A percentile compares a stretch with the other conserved stretches of the same genome.
Conservation (phyloP, 1,140 invertebrate genomes). For the Stegodyphus mimosarum region DNA sequence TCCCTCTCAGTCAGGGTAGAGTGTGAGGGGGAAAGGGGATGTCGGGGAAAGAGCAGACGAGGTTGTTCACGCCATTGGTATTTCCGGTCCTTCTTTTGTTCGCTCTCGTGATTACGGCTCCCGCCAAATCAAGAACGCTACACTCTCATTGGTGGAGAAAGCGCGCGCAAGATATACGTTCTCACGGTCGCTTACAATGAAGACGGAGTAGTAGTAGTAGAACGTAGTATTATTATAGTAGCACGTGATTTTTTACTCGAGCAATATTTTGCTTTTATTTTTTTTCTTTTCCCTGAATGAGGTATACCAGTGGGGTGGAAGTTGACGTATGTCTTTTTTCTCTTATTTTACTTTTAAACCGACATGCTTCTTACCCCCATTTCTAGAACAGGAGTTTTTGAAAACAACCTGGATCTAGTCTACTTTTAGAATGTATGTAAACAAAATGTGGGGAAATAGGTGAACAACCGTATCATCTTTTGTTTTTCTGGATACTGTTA, state of each 20-base stretch:
- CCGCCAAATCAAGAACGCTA: background rate
- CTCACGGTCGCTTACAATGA: conserved; percentile 13
- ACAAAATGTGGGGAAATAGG: no score
- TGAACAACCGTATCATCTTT: no score
- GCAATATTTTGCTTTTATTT: background rate
- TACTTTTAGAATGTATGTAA: no score
- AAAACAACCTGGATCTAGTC: no score
- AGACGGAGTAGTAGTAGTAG: conserved; percentile 16
- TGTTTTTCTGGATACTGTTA: no score
- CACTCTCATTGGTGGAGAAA: background rate
- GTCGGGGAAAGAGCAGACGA: conserved; percentile 15
- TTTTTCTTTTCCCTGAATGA: background rate
- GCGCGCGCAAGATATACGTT: background rate
- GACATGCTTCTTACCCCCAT: no score
- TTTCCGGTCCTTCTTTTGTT: conserved; percentile 29
- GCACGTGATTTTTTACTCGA: conserved; percentile 3
- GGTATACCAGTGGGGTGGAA: background rate
- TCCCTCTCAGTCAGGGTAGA: background rate
- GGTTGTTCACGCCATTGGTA: conserved; percentile 21
- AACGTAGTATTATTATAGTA: background rate
- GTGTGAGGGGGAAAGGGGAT: background rate
- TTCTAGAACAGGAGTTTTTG: no score
- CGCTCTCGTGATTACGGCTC: background rate
- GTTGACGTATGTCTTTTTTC: no score
- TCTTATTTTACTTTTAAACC: no score